These are phyloP conservation scores for Chiloscyllium plagiosum DNA, from an alignment of 2,113 vertebrate species.

Conservation along the genomic window DNA sequence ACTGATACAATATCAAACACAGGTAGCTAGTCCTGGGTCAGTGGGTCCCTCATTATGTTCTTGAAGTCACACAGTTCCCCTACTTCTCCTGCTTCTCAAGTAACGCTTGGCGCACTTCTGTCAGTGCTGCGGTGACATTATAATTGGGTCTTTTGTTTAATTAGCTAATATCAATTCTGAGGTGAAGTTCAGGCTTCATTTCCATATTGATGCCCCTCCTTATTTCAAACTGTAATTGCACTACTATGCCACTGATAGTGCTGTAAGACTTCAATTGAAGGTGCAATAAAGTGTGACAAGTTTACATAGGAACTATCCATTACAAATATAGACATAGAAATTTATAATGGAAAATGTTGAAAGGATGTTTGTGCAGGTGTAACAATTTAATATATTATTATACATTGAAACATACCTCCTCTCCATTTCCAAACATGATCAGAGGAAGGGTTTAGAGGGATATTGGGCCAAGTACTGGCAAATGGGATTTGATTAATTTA, in stretches of 20 bases:
- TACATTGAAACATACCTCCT: no score
- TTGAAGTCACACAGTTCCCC: not conserved
- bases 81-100: not conserved
- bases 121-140: not conserved
- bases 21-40: not conserved
- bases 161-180: not conserved
- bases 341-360: not conserved
- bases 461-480: no score
- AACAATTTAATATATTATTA: not conserved
- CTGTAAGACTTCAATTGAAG: not conserved
- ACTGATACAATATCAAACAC: not conserved
- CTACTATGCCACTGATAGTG: not conserved
- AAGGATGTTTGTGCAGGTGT: not conserved
- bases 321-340: not conserved
- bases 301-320: not conserved
- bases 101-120: no score
- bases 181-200: not conserved
- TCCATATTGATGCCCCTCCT: not conserved
- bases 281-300: not conserved
- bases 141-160: not conserved
- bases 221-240: not conserved
- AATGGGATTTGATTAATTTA: no score
- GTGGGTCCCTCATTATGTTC: not conserved
- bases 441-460: no score
- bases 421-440: not conserved